Evolutionary conservation across 2,888 invertebrate species (phyloP).

Genomic region (Saturnia pavonia): DNA sequence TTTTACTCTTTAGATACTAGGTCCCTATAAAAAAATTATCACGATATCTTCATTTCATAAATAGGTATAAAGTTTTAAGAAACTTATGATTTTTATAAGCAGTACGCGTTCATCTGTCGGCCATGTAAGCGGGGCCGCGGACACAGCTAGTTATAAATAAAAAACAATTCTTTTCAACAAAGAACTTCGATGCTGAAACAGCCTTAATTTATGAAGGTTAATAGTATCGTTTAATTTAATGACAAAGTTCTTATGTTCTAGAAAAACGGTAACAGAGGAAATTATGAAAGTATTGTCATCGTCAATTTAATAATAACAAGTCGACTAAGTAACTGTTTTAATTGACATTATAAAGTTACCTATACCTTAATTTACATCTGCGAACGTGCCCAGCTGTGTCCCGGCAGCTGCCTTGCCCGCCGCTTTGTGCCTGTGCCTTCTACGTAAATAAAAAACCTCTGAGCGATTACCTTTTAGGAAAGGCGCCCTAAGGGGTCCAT

Average conservation of each 20-base stretch:
- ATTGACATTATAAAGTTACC: slow-evolving; percentile 22
- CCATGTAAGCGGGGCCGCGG: no score
- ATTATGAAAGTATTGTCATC: background rate
- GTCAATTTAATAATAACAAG: background rate
- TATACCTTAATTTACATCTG: slow-evolving; percentile 31
- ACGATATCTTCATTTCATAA: no score
- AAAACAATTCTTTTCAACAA: no score
- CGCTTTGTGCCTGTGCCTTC: slow-evolving; percentile 66
- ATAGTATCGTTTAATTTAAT: background rate
- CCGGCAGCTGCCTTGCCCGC: slow-evolving; percentile 68
- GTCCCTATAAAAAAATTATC: no score
- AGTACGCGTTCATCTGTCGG: no score
- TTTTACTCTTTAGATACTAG: no score
- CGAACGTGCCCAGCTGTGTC: slow-evolving; percentile 60
- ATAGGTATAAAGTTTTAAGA: no score
- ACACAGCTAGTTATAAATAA: no score
- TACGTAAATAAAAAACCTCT: slow-evolving; percentile 54
- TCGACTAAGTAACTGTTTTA: background rate
- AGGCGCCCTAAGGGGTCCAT: slow-evolving; percentile 63
- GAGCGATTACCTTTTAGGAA: slow-evolving; percentile 73
- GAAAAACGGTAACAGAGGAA: background rate
- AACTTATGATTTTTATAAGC: no score
- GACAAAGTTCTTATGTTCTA: no score
- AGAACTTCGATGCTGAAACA: background rate
- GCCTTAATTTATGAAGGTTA: background rate